Conservation (phyloP, 2,113 vertebrate species). For the Cryptomyrus ogoouensis region DNA sequence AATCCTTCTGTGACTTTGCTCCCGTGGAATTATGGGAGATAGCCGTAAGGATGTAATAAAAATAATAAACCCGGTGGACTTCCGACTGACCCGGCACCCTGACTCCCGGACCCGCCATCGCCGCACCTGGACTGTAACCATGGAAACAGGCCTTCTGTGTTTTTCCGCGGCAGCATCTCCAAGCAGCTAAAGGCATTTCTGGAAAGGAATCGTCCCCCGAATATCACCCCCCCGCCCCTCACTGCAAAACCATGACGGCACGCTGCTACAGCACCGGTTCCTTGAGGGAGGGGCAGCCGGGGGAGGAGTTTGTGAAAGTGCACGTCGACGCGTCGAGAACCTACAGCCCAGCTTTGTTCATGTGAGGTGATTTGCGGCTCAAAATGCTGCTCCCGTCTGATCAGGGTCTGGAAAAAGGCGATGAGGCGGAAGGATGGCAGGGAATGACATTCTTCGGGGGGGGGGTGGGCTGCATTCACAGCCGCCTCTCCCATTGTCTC, state of each 20-base stretch:
- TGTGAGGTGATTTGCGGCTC: background rate
- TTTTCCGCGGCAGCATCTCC: background rate
- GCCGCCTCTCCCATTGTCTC: background rate
- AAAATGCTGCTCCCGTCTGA: background rate
- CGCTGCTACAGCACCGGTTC: background rate
- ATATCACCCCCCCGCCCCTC: background rate
- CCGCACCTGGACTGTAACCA: background rate
- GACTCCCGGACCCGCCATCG: background rate
- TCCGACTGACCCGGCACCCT: background rate
- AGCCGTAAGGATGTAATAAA: background rate
- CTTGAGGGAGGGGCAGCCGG: background rate
- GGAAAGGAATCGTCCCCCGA: background rate
- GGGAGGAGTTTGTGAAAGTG: background rate
- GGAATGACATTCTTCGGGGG: background rate
- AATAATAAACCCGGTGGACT: background rate
- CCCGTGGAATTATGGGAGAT: constrained; percentile 6
- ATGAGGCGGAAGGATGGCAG: background rate
- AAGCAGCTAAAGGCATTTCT: background rate
- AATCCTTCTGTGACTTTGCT: constrained; percentile 17
- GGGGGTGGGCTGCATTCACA: background rate
- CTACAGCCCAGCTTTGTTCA: background rate
- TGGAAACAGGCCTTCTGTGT: background rate
- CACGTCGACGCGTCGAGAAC: background rate
- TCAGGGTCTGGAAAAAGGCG: background rate
- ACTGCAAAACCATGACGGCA: background rate